Base-by-base conservation (phyloP, 2,797 vertebrate genomes). In the Synaphobranchus kaupii region DNA sequence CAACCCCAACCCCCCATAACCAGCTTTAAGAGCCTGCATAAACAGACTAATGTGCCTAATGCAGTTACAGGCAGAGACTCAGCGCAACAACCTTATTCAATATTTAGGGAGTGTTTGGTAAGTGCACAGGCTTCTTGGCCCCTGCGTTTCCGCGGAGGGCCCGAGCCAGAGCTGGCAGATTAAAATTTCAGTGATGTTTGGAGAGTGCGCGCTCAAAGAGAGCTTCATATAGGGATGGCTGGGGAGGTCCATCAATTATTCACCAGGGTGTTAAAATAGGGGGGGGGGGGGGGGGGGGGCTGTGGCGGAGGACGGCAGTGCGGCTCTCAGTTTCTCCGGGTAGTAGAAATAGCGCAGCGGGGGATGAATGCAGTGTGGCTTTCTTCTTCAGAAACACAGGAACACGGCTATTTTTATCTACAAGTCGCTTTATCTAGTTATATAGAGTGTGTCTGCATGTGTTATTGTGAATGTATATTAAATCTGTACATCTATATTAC, bases 31-130 rank as follows among this genome's bases (percentile, higher is more conserved):
- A 89, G 88, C 87, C 84, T 81, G 71, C 83, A 87, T 88, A 89
- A 90, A 90, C 88, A 86, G 85, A 88, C 88, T 91, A 89, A 92
- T 91, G 91, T 71, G 86, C 88, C 88, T 89, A 92, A 91, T 88
- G 88, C 87, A 85, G 86, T 39, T 47, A 52, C 66, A 88, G 90
- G 85, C 83, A 58, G 56, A 78, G 86, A 73, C 56, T 87, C 87
- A 34, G 84, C 39, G 85, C 73, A 83, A 54, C 86, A 87, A 85
- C 73, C 82, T 90, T 89, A 90, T 90, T 87, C 84, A 88, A 87
- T 85, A 89, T 89, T 92, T 90, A 89, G 87, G 88, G 85, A 88
- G 90, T 89, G 88, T 90, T 91, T 92, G 88, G 89, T 90, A 91
- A 91, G 91, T 92, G 91, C 91, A 88, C 81, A 68, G 85, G 54